phyloP scores from a whole-genome alignment of 2,113 vertebrate genomes.

The Xiphophorus maculatus region DNA sequence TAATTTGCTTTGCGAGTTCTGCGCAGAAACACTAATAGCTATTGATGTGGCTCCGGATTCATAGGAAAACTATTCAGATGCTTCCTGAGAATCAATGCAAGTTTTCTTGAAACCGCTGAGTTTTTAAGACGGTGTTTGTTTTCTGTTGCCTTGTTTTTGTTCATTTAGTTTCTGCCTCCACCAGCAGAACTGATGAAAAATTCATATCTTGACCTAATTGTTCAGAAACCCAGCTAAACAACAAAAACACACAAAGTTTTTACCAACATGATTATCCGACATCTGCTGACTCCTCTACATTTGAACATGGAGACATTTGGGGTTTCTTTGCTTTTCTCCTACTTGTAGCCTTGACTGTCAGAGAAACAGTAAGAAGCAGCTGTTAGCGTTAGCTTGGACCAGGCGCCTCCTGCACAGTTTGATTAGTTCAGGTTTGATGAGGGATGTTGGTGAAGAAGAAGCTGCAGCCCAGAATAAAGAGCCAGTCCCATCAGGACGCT shows the following conservation, averaged over 20 bases:
- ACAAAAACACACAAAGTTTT: not conserved
- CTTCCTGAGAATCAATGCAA: not conserved
- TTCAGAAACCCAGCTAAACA: slow-evolving; percentile 24
- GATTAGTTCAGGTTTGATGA: slow-evolving; percentile 14
- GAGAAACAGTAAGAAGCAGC: not conserved
- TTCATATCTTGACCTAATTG: slow-evolving; percentile 19
- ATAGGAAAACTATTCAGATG: not conserved
- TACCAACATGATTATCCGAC: not conserved
- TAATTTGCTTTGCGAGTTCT: not conserved
- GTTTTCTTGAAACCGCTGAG: not conserved
- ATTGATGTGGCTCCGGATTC: not conserved
- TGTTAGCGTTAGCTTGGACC: not conserved
- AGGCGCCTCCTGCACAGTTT: not conserved
- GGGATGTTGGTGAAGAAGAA: slow-evolving; percentile 13
- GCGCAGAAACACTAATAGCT: not conserved
- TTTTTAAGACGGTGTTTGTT: not conserved
- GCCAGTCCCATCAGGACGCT: slow-evolving; percentile 22
- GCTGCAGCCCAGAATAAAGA: slow-evolving; percentile 44
- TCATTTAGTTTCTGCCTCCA: not conserved
- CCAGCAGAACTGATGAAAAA: not conserved
- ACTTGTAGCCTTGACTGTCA: not conserved
- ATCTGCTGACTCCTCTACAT: not conserved
- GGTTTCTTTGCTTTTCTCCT: not conserved
- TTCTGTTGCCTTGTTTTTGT: not conserved
- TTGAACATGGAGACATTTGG: too few relatives aligned